Evolutionary conservation across 2,113 vertebrate genomes (phyloP), one percentile per base, ranked within the genome.

Genomic region (Nothobranchius furzeri): DNA sequence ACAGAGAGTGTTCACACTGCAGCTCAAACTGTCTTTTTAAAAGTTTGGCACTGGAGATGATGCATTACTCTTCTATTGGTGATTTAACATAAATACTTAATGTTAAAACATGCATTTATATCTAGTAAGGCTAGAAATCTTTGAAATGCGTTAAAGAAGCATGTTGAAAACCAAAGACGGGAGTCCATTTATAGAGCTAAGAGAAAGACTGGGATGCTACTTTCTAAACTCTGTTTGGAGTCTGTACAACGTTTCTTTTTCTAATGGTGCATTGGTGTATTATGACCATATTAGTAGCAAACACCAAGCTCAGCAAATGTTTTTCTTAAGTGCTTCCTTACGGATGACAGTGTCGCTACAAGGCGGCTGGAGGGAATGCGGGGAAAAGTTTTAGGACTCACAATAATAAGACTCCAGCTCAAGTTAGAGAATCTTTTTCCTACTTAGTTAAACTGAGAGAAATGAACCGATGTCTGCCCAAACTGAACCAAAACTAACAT

Each of bases 1-100:
- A 30, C 30, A 60, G 81, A 78, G 65, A 47, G 59, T 42, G 13
- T 65, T 73, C 63, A 49, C 49, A 47, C 64, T 75, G 60, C 54
- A 65, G 75, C 76, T 75, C 30, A 50, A 50, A 45, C 54, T 76
- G 46, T 80, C 79, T 68, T 62, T 78, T 70, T 64, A 69, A 30
- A 30, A 30, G 37, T 60, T 67, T 35, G 17, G 6, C 36, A 57
- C 42, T 17, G 24, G 83, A 43, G 71, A 55, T 65, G 8, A 73
- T 53, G 17, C 40, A 24, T 59, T 57, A 24, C 64, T 85, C 76
- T 52, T 42, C 47, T 68, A 46, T 81, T 24, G 65, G 49, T 40
- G 57, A 17, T 43, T 14, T 24, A 15, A 64, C 25, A 65, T 51
- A 60, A 1, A 52, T 14, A 10, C 37, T 3, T 54, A 51, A 68